Conservation (phyloP, 2,113 vertebrate species). For the Platichthys flesus region DNA sequence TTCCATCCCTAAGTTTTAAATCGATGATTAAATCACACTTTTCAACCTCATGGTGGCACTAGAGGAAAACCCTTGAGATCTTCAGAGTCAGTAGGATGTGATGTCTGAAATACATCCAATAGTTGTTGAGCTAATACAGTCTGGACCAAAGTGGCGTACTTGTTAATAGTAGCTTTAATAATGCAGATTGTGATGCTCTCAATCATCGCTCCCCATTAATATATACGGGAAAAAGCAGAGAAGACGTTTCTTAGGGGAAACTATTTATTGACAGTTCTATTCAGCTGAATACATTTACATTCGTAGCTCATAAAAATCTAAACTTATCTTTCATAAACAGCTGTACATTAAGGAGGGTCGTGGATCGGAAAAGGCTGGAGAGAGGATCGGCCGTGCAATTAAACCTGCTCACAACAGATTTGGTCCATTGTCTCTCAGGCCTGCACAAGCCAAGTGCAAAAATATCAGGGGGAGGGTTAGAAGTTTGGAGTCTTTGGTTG, state of each 20-base stretch:
- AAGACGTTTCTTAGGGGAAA: constrained; percentile 37
- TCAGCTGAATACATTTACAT: constrained; percentile 24
- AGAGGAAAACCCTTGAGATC: not conserved
- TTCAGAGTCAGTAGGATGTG: not conserved
- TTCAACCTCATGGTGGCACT: not conserved
- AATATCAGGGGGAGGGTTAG: not conserved
- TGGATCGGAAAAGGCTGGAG: constrained; percentile 37
- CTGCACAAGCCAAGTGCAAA: constrained; percentile 5
- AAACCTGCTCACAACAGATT: constrained; percentile 3
- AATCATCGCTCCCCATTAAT: not conserved
- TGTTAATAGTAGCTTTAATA: not conserved
- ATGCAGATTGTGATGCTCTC: not conserved
- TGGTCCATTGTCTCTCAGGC: constrained; percentile 3
- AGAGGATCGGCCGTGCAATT: not conserved
- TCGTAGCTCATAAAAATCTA: constrained; percentile 66
- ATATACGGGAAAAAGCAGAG: not conserved
- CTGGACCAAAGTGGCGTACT: too few species aligned
- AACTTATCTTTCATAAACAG: constrained; percentile 23
- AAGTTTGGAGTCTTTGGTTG: not conserved
- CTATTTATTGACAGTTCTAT: constrained; percentile 52
- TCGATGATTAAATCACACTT: not conserved
- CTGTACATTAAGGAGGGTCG: constrained; percentile 52
- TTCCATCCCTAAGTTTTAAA: too few species aligned
- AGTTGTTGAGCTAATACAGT: not conserved
- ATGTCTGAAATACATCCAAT: too few species aligned